Base-by-base conservation (phyloP, 92 coral and sea anemone species). In the Parazoanthus swiftii region DNA sequence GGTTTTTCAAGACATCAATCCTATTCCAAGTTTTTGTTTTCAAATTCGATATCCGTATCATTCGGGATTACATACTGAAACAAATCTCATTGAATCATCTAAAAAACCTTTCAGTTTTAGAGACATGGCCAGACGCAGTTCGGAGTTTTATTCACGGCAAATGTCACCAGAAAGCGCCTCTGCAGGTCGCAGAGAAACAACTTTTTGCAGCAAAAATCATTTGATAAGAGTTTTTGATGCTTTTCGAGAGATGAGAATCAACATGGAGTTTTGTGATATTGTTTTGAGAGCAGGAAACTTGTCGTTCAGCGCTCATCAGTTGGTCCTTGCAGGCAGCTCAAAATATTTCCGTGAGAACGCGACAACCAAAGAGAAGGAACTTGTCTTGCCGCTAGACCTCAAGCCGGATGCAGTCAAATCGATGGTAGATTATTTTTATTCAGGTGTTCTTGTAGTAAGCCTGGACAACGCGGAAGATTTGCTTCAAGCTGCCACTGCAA, bases 201-300 rank as follows among this genome's bases (percentile, higher is more conserved):
- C 75, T 25, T 84, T 84, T 44, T 84, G 87, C 87, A 84, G 87
- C 79, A 84, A 84, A 35, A 84, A 46, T 16, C 87, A 84, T 50
- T 51, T 46, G 63, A 50, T 89, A n/a, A 88, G 79, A 11, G 82
- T 74, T 37, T 94, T 94, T 63, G 78, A 89, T 58, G 77, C 82
- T 71, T 92, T 96, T 44, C 79, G 86, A 86, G 95, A 95, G 39
- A 93, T 96, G 99, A 86, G 93, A 83, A 91, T 88, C 65, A 92
- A 95, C 76, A 89, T 81, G 82, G 98, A 95, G 74, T 85, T 93
- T 20, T 96, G 99, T 51, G 99, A 96, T 74, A 89, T 95, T 36
- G 86, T 87, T 37, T 65, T 96, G 44, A 94, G 89, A 89, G 94
- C 88, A 9, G 93, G 92, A 20, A 95, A 95, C 38, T 91, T 95